Evolutionary conservation across 2,113 vertebrate species (phyloP).

Genomic region (Rhea pennata): DNA sequence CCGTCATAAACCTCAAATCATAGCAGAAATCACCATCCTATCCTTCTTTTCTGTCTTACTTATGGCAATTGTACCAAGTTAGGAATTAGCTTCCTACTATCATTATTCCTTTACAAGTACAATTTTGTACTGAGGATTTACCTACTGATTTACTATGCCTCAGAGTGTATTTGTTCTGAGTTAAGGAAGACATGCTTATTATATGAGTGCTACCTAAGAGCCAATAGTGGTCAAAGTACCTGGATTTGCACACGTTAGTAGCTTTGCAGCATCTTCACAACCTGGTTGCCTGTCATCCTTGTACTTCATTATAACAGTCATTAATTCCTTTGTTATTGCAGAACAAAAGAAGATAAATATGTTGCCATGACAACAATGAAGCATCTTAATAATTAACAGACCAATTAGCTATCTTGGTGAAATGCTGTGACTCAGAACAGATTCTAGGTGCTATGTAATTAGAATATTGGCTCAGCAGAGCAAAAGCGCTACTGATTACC

Average conservation of each 20-base stretch:
- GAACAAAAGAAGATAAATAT: conserved; percentile 68
- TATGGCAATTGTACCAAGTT: neutral
- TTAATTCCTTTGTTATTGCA: conserved; percentile 59
- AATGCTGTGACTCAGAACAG: conserved; percentile 74
- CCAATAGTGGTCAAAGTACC: neutral
- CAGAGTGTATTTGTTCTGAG: neutral
- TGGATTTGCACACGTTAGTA: neutral
- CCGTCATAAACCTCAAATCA: neutral
- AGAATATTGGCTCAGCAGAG: conserved; percentile 75
- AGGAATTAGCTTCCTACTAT: neutral
- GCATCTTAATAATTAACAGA: conserved; percentile 87
- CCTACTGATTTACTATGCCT: neutral
- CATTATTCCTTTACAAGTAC: neutral
- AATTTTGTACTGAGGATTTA: neutral
- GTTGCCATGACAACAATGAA: conserved; percentile 83
- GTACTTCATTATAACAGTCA: conserved; percentile 35
- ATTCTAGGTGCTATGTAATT: conserved; percentile 82
- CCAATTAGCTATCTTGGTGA: conserved; percentile 81
- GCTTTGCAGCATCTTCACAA: neutral
- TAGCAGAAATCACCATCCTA: neutral
- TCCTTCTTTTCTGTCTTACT: neutral
- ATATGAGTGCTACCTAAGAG: neutral
- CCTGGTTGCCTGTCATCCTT: conserved; percentile 26
- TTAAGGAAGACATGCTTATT: neutral
- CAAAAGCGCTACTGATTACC: conserved; percentile 67